A percentile compares a stretch with the other conserved stretches of the same genome.
phyloP scores from a whole-genome alignment of 1,140 invertebrate species.

The Apis florea region DNA sequence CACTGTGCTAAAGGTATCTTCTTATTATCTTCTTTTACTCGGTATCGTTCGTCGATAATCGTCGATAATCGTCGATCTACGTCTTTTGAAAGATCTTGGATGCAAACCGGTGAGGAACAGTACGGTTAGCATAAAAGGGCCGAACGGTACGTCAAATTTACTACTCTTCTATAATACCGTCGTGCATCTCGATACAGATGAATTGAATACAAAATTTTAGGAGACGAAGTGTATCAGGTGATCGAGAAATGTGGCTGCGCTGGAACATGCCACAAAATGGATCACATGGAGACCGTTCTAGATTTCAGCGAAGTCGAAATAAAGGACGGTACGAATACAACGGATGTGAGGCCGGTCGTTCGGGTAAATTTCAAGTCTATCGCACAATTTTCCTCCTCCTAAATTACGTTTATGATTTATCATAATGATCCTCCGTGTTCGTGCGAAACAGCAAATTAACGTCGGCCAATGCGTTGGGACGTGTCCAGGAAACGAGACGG shows the following conservation, averaged over 20 bases:
- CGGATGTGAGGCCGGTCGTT: conserved; percentile 70
- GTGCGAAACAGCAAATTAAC: conserved; percentile 76
- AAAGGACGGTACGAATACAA: conserved; percentile 71
- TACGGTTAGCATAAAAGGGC: conserved; percentile 78
- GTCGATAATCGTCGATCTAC: neutral
- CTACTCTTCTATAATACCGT: neutral
- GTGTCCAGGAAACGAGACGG: conserved; percentile 74
- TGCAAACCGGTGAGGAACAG: conserved; percentile 78
- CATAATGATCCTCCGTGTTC: neutral
- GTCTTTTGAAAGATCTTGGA: conserved; percentile 65
- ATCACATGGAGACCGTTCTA: conserved; percentile 76
- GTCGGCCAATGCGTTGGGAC: conserved; percentile 79
- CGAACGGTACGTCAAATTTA: conserved; percentile 77
- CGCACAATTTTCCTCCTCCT: neutral
- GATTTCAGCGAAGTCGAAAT: conserved; percentile 76
- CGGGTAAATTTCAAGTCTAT: conserved; percentile 65
- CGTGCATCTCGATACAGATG: too few species aligned
- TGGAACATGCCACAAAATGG: conserved; percentile 74
- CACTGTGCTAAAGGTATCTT: conserved; percentile 73
- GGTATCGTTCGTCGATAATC: fast-evolving
- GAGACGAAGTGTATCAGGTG: conserved; percentile 76
- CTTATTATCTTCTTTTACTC: neutral
- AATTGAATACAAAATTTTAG: conserved; percentile 56
- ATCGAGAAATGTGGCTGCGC: conserved; percentile 77
- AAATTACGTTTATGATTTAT: neutral